Evolutionary conservation across 30 jellyfish, hydroid and myxozoan species (phyloP).

Genomic region (Morbakka virulenta): DNA sequence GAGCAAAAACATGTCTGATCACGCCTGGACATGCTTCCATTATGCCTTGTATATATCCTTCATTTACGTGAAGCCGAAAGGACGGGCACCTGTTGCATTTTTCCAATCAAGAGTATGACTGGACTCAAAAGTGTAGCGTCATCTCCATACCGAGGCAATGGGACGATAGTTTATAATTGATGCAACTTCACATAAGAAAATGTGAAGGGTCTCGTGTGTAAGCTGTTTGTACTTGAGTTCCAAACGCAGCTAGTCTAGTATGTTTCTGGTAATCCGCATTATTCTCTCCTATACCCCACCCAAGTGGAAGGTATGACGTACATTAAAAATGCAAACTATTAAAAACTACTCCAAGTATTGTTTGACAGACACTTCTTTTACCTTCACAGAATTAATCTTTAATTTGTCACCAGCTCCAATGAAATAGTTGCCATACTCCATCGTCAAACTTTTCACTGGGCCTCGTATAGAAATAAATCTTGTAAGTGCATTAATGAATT

Average conservation of each 20-base stretch:
- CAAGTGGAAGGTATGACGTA: constrained; percentile 43
- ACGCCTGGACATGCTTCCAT: too few relatives aligned
- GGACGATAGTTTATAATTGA: constrained; percentile 31
- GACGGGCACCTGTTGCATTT: too few relatives aligned
- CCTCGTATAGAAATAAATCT: constrained; percentile 39
- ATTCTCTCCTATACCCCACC: constrained; percentile 60
- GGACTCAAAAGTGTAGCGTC: too few relatives aligned
- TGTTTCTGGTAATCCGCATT: constrained; percentile 30
- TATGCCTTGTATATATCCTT: too few relatives aligned
- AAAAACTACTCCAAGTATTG: too few relatives aligned
- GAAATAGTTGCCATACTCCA: constrained; percentile 36
- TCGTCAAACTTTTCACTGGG: constrained; percentile 24
- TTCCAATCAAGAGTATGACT: too few relatives aligned
- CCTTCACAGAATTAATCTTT: constrained; percentile 8
- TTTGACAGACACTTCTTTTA: neutral
- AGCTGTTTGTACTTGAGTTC: neutral
- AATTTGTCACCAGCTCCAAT: constrained; percentile 38
- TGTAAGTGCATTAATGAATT: constrained; percentile 30
- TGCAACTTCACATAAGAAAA: constrained; percentile 30
- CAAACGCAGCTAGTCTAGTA: neutral
- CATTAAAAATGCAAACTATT: constrained; percentile 46
- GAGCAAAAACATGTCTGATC: too few relatives aligned
- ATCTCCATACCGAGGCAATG: constrained; percentile 6
- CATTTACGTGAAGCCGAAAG: too few relatives aligned
- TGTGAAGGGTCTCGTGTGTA: constrained; percentile 33